These are phyloP conservation scores for Erebia epiphron DNA, from an alignment of 2,888 invertebrate genomes.

Conservation along the genomic window DNA sequence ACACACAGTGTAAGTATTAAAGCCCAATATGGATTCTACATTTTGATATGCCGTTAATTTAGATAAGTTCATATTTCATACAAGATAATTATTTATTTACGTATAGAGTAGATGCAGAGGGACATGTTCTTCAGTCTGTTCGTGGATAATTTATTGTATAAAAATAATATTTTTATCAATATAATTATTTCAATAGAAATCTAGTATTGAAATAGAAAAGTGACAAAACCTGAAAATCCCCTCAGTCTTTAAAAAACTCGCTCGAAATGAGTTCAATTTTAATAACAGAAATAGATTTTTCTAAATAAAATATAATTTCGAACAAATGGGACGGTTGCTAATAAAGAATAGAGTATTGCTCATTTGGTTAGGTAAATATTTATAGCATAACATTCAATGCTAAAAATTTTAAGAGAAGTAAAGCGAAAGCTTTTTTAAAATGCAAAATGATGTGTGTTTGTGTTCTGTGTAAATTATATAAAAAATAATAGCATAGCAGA, in stretches of 20 bases:
- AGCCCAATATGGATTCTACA: neutral
- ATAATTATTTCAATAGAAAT: conserved; percentile 49
- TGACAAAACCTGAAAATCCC: conserved; percentile 68
- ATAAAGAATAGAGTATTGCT: conserved; percentile 22
- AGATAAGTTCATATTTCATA: conserved; percentile 44
- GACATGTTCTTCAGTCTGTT: conserved; percentile 62
- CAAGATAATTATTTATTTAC: conserved; percentile 38
- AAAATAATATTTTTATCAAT: conserved; percentile 37
- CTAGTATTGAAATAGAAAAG: conserved; percentile 70
- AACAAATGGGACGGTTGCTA: conserved; percentile 53
- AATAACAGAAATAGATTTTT: conserved; percentile 36
- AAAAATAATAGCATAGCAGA: neutral
- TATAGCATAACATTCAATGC: neutral
- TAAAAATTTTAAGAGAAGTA: neutral
- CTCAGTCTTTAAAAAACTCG: conserved; percentile 73
- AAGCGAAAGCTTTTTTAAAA: neutral
- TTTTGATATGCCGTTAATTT: conserved; percentile 42
- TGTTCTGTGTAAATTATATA: neutral
- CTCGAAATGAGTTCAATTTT: conserved; percentile 50
- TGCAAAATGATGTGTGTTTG: neutral
- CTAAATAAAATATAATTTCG: neutral
- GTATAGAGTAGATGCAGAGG: conserved; percentile 56
- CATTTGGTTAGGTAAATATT: neutral
- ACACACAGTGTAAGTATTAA: neutral
- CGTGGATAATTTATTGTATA: conserved; percentile 30